Base-by-base conservation (phyloP, 1,140 invertebrate genomes). In the Drosophila kikkawai region DNA sequence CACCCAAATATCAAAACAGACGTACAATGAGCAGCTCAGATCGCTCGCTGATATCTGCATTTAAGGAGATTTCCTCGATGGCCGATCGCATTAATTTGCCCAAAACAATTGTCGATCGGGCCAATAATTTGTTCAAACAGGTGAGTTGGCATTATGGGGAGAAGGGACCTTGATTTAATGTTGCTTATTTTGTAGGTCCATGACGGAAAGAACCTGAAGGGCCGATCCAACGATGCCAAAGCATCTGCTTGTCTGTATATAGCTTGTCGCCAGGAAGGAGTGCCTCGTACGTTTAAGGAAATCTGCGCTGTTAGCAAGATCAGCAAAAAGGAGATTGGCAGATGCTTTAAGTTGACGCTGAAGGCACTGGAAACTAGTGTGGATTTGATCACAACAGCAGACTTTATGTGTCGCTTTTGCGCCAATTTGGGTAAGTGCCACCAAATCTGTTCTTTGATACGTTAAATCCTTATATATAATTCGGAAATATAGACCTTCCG, bases 211-310 rank as follows among this genome's bases (percentile, higher is more conserved):
- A 98, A 98, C 91, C 93, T 99, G 12, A 98, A 98, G 94, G 98
- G 98, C 45, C 94, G 98, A 61, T 96, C 97, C 19, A 99, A 99
- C 93, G 99, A 99, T 93, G 99, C 99, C 0, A 99, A 99, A 86
- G 98, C 98, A 1, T 99, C 99, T 0, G 99, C 99, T 0, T 99
- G 99, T 94, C 94, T 99, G 8, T 99, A 99, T 92, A 99, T 99
- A 79, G 99, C 99, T 1, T 99, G 99, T 93, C 94, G 99, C 37
- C 98, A 99, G 93, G 99, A 99, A 93, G 98, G 98, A 12, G 99
- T 99, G 0, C 99, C 99, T 0, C 95, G 99, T 80, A 99, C 99
- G 39, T 99, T 99, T 92, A 99, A 99, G 95, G 98, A 99, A 95
- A 99, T 99, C 56, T 99, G 98, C 94, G 98, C 98, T 9, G 97